Percentiles rank a stretch among this genome's conserved stretches.
phyloP scores from a whole-genome alignment of 2,888 invertebrate species.

The Ametastegia equiseti region DNA sequence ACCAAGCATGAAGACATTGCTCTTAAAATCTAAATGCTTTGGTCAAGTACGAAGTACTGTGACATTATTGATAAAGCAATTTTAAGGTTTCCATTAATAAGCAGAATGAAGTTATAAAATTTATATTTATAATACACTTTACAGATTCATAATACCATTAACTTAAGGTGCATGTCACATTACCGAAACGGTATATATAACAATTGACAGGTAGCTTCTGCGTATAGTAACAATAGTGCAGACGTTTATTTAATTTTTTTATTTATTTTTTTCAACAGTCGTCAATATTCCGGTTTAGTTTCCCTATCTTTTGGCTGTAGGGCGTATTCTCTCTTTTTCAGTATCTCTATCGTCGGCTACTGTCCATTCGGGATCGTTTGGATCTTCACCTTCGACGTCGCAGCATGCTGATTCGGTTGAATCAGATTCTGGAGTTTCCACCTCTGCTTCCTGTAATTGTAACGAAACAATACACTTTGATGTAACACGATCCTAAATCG shows the following conservation, averaged over 20 bases:
- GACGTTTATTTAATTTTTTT: conserved; percentile 9
- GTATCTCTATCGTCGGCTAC: conserved; percentile 76
- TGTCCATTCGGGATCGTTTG: conserved; percentile 92
- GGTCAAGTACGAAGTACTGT: conserved; percentile 54
- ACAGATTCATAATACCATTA: conserved; percentile 75
- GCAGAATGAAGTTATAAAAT: conserved; percentile 75
- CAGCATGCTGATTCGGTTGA: conserved; percentile 79
- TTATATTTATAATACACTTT: conserved; percentile 76
- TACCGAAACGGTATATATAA: conserved; percentile 74
- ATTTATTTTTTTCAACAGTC: conserved; percentile 57
- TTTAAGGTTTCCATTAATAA: conserved; percentile 57
- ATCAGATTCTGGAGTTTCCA: conserved; percentile 76
- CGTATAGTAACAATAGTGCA: conserved; percentile 66
- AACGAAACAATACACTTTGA: conserved; percentile 33
- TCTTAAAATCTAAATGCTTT: conserved; percentile 68
- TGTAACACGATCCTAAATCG: conserved; percentile 44
- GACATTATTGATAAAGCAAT: conserved; percentile 46
- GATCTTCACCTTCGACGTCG: conserved; percentile 84
- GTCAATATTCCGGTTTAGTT: conserved; percentile 62
- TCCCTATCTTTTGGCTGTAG: conserved; percentile 74
- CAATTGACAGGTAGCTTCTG: conserved; percentile 73
- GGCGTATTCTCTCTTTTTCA: conserved; percentile 74
- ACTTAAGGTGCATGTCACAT: conserved; percentile 75
- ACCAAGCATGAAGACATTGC: conserved; percentile 58
- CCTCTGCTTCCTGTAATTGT: conserved; percentile 75